Percentiles rank a stretch among this genome's conserved stretches.
Evolutionary conservation across 2,797 vertebrate genomes (phyloP).

Genomic region (Pagetopsis macropterus): DNA sequence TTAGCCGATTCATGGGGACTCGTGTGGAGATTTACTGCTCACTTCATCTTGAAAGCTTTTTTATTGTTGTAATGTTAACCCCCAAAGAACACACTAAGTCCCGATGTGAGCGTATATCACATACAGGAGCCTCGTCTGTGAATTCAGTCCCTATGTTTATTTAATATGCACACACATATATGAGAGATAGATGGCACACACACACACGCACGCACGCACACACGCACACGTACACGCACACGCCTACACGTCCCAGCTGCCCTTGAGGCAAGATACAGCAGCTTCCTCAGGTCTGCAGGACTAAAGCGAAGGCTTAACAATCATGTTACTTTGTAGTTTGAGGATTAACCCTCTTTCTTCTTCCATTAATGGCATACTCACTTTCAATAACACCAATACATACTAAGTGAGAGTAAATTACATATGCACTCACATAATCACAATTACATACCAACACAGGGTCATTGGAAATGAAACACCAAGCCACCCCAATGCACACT

Average conservation of each 20-base stretch:
- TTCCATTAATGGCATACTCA: slow-evolving; percentile 40
- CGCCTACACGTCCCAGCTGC: slow-evolving; percentile 15
- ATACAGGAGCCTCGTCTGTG: slow-evolving; percentile 47
- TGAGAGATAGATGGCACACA: slow-evolving; percentile 34
- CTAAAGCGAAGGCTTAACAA: slow-evolving; percentile 67
- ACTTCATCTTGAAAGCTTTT: slow-evolving; percentile 84
- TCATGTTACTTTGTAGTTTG: slow-evolving; percentile 61
- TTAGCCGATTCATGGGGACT: slow-evolving; percentile 68
- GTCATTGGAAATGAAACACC: slow-evolving; percentile 37
- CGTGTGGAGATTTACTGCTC: slow-evolving; percentile 77
- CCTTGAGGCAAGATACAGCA: slow-evolving; percentile 54
- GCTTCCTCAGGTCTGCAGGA: slow-evolving; percentile 63
- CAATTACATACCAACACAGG: slow-evolving; percentile 40
- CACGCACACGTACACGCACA: too few relatives aligned
- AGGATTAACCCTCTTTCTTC: slow-evolving; percentile 61
- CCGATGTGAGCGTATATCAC: slow-evolving; percentile 67
- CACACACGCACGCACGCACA: neutral
- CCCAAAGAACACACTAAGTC: slow-evolving; percentile 72
- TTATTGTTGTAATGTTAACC: slow-evolving; percentile 85
- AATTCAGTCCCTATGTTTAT: slow-evolving; percentile 57
- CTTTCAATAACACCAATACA: slow-evolving; percentile 26
- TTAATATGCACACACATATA: slow-evolving; percentile 49
- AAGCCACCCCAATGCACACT: slow-evolving; percentile 16
- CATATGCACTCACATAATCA: slow-evolving; percentile 5
- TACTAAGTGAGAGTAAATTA: slow-evolving; percentile 32